These are phyloP conservation scores for Potamilus streckersoni DNA, from an alignment of 1,140 invertebrate species.

Conservation along the genomic window DNA sequence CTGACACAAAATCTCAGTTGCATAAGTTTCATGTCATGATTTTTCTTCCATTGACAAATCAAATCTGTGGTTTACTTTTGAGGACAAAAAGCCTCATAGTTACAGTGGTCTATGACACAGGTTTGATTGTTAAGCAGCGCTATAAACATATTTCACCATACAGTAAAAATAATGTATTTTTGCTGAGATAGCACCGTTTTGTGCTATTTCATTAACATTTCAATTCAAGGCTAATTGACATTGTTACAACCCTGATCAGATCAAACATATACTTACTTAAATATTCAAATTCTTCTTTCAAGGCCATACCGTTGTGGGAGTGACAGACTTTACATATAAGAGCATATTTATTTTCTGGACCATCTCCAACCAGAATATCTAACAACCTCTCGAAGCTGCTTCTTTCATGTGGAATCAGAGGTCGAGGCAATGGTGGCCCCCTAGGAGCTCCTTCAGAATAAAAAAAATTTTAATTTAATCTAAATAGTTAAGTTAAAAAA, in stretches of 20 bases:
- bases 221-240: neutral
- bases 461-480: neutral
- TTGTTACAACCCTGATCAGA: neutral
- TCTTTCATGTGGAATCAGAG: constrained; percentile 75
- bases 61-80: no score
- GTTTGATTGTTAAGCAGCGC: neutral
- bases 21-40: no score
- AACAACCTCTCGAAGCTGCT: constrained; percentile 86
- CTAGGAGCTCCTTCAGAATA: constrained; percentile 36
- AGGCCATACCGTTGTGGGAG: constrained; percentile 97
- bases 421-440: constrained; percentile 68
- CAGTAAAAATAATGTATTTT: neutral
- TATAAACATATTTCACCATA: neutral
- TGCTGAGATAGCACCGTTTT: neutral
- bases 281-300: constrained; percentile 96
- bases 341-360: constrained; percentile 92
- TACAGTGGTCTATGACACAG: neutral
- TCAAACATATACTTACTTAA: constrained; percentile 73
- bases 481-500: no score
- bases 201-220: neutral
- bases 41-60: no score
- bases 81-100: no score
- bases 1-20: no score
- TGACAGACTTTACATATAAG: constrained; percentile 92
- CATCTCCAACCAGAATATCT: constrained; percentile 95